Evolutionary conservation across 2,113 vertebrate genomes (phyloP).

Genomic region (Burhinus oedicnemus): DNA sequence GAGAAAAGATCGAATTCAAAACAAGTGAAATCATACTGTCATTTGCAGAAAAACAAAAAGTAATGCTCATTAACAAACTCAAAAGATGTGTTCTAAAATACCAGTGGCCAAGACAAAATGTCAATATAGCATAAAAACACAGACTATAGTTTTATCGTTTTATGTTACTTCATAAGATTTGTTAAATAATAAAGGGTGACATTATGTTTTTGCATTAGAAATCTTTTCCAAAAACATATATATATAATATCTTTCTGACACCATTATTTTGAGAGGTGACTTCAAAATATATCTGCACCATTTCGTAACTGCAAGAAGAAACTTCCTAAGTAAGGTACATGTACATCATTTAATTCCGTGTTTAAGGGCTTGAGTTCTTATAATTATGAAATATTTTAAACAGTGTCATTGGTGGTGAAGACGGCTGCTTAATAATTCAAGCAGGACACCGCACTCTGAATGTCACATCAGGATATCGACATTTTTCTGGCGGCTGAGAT

Average conservation of each 20-base stretch:
- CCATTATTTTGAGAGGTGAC: not conserved
- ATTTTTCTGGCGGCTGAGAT: not conserved
- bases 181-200: not conserved
- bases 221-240: not conserved
- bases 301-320: not conserved
- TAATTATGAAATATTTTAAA: not conserved
- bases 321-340: not conserved
- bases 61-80: not conserved
- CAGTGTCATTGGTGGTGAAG: not conserved
- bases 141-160: not conserved
- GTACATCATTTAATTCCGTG: not conserved
- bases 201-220: not conserved
- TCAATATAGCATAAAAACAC: not conserved
- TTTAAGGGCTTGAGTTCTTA: not conserved
- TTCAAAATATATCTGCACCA: not conserved
- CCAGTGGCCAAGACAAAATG: not conserved
- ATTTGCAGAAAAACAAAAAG: not conserved
- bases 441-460: not conserved
- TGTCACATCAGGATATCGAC: not conserved
- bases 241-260: not conserved
- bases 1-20: not conserved
- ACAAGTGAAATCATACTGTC: not conserved
- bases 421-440: conserved; percentile 31
- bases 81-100: not conserved
- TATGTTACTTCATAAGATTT: not conserved